Percentiles rank a stretch among this genome's conserved stretches.
These are phyloP conservation scores for Lethrus apterus DNA, from an alignment of 1,140 invertebrate species.

Conservation along the genomic window DNA sequence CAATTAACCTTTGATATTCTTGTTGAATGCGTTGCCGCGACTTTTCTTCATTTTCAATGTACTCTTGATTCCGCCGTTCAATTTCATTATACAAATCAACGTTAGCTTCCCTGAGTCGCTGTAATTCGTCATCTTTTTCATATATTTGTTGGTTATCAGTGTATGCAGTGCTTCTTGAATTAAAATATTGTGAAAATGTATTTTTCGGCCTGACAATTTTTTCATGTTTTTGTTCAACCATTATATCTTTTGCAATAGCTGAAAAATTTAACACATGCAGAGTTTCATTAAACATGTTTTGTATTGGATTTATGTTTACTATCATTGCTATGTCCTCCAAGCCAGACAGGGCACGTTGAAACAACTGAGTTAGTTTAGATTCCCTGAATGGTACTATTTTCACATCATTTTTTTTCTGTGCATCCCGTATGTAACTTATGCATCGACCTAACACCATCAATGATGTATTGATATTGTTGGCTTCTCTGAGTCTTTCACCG, in stretches of 20 bases:
- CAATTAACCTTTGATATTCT: too few relatives aligned
- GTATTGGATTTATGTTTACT: constrained; percentile 69
- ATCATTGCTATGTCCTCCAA: constrained; percentile 69
- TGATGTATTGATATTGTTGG: constrained; percentile 85
- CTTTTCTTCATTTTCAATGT: not conserved
- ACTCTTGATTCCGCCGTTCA: not conserved
- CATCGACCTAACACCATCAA: constrained; percentile 79
- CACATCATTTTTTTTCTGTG: constrained; percentile 37
- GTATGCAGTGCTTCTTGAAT: not conserved
- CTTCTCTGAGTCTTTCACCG: constrained; percentile 79
- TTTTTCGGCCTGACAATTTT: too few relatives aligned
- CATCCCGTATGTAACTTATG: constrained; percentile 34
- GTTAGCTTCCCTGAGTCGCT: not conserved
- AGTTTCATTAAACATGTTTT: constrained; percentile 69
- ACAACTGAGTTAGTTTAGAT: constrained; percentile 72
- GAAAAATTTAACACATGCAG: constrained; percentile 69
- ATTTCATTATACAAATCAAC: constrained; percentile 1
- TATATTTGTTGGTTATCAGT: not conserved
- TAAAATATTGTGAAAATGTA: too few relatives aligned
- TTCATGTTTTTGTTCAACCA: constrained; percentile 36
- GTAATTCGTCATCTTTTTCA: not conserved
- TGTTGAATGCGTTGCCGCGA: too few relatives aligned
- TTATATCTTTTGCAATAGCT: constrained; percentile 62
- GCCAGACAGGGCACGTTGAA: constrained; percentile 57
- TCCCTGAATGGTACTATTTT: constrained; percentile 63